Conservation (phyloP, 2,888 invertebrate species). For the Leptura quadrifasciata region DNA sequence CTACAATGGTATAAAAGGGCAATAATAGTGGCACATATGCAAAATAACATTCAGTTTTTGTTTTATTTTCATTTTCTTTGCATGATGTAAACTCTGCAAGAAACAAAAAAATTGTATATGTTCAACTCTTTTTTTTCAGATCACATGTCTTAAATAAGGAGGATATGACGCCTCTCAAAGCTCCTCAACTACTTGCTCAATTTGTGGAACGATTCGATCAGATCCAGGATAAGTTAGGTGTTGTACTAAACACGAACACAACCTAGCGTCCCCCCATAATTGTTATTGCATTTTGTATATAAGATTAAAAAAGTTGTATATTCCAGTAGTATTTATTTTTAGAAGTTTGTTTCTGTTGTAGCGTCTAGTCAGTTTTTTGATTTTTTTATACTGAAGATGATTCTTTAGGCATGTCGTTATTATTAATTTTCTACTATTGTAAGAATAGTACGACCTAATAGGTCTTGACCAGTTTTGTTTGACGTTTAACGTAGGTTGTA, state of each 20-base stretch:
- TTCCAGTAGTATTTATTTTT: slow-evolving; percentile 10
- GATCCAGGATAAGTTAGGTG: slow-evolving; percentile 69
- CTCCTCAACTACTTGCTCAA: slow-evolving; percentile 68
- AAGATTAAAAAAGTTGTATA: slow-evolving; percentile 3
- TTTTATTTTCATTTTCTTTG: too few relatives aligned
- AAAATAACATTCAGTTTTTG: too few relatives aligned
- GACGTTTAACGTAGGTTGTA: neutral
- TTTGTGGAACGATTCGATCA: slow-evolving; percentile 70
- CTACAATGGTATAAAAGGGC: too few relatives aligned
- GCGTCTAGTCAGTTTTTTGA: slow-evolving; percentile 34
- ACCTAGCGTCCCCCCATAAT: slow-evolving; percentile 22
- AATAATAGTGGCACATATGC: too few relatives aligned
- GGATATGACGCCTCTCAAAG: slow-evolving; percentile 60
- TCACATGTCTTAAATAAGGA: slow-evolving; percentile 51
- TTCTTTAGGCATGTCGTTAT: neutral
- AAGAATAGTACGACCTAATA: neutral
- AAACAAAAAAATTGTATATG: too few relatives aligned
- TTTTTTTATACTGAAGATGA: slow-evolving; percentile 2
- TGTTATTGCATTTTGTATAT: slow-evolving; percentile 20
- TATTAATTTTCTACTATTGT: neutral
- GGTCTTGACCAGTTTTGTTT: neutral
- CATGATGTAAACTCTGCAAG: too few relatives aligned
- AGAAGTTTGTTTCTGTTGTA: slow-evolving; percentile 24
- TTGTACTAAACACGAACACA: slow-evolving; percentile 45
- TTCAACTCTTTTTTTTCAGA: slow-evolving; percentile 44